A percentile compares a stretch with the other conserved stretches of the same genome.
phyloP scores from a whole-genome alignment of 1,140 invertebrate genomes.

The Dendrolimus punctatus region DNA sequence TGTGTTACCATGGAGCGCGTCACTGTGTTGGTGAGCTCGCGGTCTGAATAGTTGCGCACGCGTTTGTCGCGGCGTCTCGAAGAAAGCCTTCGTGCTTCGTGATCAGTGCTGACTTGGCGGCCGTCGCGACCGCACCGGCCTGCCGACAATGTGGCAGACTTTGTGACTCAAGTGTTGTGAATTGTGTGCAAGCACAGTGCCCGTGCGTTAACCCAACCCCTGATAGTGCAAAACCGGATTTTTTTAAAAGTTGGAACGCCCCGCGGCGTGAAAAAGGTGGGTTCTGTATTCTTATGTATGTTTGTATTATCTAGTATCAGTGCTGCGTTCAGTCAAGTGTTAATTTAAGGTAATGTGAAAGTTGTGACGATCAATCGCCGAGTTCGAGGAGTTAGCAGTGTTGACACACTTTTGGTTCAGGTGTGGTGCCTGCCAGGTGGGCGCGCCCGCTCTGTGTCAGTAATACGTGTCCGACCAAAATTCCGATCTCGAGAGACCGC shows the following conservation, averaged over 20 bases:
- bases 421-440: slow-evolving; percentile 55
- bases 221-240: slow-evolving; percentile 69
- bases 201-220: slow-evolving; percentile 64
- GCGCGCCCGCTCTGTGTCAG: slow-evolving; percentile 39
- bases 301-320: slow-evolving; percentile 27
- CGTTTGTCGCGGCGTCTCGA: slow-evolving; percentile 45
- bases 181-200: slow-evolving; percentile 58
- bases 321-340: slow-evolving; percentile 31
- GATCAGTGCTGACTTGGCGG: slow-evolving; percentile 58
- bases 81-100: slow-evolving; percentile 39
- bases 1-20: background rate
- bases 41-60: slow-evolving; percentile 57
- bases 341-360: slow-evolving; percentile 70
- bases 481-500: slow-evolving; percentile 58
- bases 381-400: slow-evolving; percentile 54
- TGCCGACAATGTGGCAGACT: slow-evolving; percentile 53
- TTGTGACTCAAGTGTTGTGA: slow-evolving; percentile 63
- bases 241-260: slow-evolving; percentile 40
- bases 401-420: slow-evolving; percentile 66
- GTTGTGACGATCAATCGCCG: slow-evolving; percentile 56
- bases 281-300: slow-evolving; percentile 20
- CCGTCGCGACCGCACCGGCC: slow-evolving; percentile 55
- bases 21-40: slow-evolving; percentile 28
- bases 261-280: slow-evolving; percentile 55
- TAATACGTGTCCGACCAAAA: slow-evolving; percentile 49